Evolutionary conservation across 2,888 invertebrate species (phyloP), one percentile per base, ranked within the genome.

Genomic region (Melanophora roralis): DNA sequence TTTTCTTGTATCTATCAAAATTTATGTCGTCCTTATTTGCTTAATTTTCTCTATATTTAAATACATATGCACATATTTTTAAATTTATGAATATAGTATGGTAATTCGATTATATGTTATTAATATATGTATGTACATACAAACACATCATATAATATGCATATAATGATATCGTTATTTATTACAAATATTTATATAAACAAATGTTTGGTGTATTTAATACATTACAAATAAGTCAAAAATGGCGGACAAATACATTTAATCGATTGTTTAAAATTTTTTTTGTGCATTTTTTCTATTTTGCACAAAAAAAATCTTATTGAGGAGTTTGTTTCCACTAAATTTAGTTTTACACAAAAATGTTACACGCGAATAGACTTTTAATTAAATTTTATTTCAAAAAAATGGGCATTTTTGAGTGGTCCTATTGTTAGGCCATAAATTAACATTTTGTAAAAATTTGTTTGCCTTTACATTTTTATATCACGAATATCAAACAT

Each of bases 91-190:
- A 12, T 36, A 14, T 14, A 5, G 6, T 27, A 27, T 9, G 19
- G 16, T 65, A 65, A 65, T 65, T 40, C 53, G 65, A 53, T 65
- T 65, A 65, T 40, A 32, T 49, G 21, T 51, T 49, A 16, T 49
- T 34, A 12, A 40, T 45, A 19, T 11, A 45, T 16, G 51, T 53
- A 65, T n/a, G 16, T 32, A 9, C 14, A 34, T 11, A 23, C 9
- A 34, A n/a, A 55, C 14, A 34, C 7, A n/a, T n/a, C n/a, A n/a
- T n/a, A n/a, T n/a, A n/a, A n/a, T n/a, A n/a, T n/a, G n/a, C n/a
- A n/a, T n/a, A n/a, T n/a, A n/a, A n/a, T n/a, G n/a, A n/a, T n/a
- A n/a, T n/a, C n/a, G n/a, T n/a, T n/a, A n/a, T n/a, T n/a, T n/a
- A n/a, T n/a, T n/a, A n/a, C n/a, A n/a, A n/a, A n/a, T n/a, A n/a